Base-by-base conservation (phyloP, 1,140 invertebrate species). In the Temnothorax curvispinosus region DNA sequence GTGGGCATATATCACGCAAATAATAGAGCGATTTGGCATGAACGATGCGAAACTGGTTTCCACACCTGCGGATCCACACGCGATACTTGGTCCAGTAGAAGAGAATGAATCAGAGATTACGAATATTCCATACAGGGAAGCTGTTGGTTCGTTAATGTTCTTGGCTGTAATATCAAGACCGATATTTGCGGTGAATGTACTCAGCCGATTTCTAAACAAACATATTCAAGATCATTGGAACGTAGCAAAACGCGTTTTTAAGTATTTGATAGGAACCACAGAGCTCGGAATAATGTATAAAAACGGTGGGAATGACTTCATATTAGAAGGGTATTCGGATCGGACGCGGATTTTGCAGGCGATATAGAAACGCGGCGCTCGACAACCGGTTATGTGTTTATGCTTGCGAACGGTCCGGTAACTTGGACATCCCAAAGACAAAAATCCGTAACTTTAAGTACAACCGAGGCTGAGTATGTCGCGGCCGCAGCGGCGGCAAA, bases 251-350 rank as follows among this genome's bases (percentile, higher is more conserved):
- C 85, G 93, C 21, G 84, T 96, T 3, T 85, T 95, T 7, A 56
- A 92, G 44, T 95, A 96, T 86, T 86, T 96, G 11, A 92, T 93
- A 69, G 92, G 89, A 64, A 95, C 95, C 13, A 74, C 9, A 1
- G 62, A 27, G 27, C 27, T 27, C 27, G 27, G 27, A 27, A 27
- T 27, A 27, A 27, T 27, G 27, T 27, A 27, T 27, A 27, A 27
- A 27, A 27, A 1, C 27, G 27, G 27, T 27, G 27, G 27, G 27
- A 27, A 27, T 27, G 27, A 27, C 27, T 27, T 27, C 27, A 27
- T 27, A 27, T 27, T 27, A 27, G 27, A 27, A 27, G 27, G 27
- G 27, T 27, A 27, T 27, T 27, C 27, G 27, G 27, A 27, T 27
- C 27, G 27, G 27, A 27, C 27, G 27, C 27, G 27, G 27, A 27